Evolutionary conservation across 1,140 invertebrate genomes (phyloP).

Genomic region (Cyclargus thomasi): DNA sequence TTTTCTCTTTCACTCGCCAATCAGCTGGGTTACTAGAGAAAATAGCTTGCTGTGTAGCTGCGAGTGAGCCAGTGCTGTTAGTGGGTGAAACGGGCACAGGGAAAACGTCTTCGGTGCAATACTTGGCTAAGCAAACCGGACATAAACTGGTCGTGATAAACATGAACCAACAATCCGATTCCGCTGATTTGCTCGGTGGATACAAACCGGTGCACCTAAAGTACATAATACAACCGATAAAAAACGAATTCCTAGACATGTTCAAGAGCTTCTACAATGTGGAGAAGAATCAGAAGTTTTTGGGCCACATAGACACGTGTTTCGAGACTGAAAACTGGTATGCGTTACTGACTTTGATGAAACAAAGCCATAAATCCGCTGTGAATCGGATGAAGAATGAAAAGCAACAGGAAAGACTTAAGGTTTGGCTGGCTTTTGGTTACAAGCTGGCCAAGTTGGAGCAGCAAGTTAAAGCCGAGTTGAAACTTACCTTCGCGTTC

Average conservation of each 20-base stretch:
- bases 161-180: slow-evolving; percentile 99
- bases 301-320: slow-evolving; percentile 85
- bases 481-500: slow-evolving; percentile 92
- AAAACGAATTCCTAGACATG: slow-evolving; percentile 87
- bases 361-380: slow-evolving; percentile 82
- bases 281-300: slow-evolving; percentile 89
- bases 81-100: slow-evolving; percentile 99
- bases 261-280: slow-evolving; percentile 88
- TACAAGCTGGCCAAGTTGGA: slow-evolving; percentile 67
- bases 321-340: slow-evolving; percentile 84
- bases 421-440: slow-evolving; percentile 76
- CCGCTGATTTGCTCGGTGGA: slow-evolving; percentile 95
- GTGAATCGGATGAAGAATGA: slow-evolving; percentile 74
- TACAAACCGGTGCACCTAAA: slow-evolving; percentile 97
- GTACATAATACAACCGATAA: slow-evolving; percentile 87
- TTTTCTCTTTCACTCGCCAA: slow-evolving; percentile 88
- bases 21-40: slow-evolving; percentile 90
- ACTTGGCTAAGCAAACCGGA: slow-evolving; percentile 88
- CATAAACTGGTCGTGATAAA: slow-evolving; percentile 96
- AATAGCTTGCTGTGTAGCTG: slow-evolving; percentile 86
- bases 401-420: slow-evolving; percentile 53
- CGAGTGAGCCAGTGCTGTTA: slow-evolving; percentile 93
- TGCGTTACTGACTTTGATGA: slow-evolving; percentile 85
- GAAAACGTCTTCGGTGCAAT: slow-evolving; percentile 97
- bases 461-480: slow-evolving; percentile 81